Evolutionary conservation across 2,888 invertebrate species (phyloP), one percentile per base, ranked within the genome.

Genomic region (Parnassius glacialis): DNA sequence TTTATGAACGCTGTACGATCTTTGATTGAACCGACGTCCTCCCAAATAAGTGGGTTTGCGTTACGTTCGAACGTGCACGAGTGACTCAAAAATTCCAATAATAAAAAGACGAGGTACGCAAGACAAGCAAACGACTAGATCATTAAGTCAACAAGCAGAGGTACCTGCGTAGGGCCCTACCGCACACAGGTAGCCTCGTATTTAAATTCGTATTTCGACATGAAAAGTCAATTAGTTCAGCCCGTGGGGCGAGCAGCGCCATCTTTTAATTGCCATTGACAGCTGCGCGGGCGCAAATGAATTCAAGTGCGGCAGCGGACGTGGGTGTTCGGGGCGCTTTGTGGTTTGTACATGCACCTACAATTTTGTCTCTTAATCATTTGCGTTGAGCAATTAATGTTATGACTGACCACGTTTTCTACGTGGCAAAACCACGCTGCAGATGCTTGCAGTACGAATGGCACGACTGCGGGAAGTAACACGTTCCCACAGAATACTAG

Each of bases 161-260:
- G 51, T 68, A 68, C 68, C 68, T 68, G 69, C 68, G 67, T 58
- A 54, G 57, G 59, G 64, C 65, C 72, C 68, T 70, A 76, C 75
- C 79, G 78, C 80, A 76, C 76, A 69, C 76, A 74, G 76, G 76
- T 74, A 73, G 72, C 70, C 68, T 42, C 66, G 69, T 70, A 74
- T 76, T 76, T 70, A 71, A 71, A 74, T 73, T 74, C 71, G 76
- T 73, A 74, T 74, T 76, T 73, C 73, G 76, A 92, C 92, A 92
- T 86, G 90, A 90, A 91, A 92, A 92, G 84, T 92, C 91, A 92
- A 92, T 92, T 92, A 92, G 91, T 80, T 75, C 74, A 72, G 75
- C 70, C 74, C 68, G 75, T 73, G 76, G 75, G 78, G 80, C 74
- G 74, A 60, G 65, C 65, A 75, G 81, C 81, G 87, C 86, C 87